A percentile compares a stretch with the other conserved stretches of the same genome.
These are phyloP conservation scores for Pipistrellus pygmaeus DNA, from an alignment of 2,797 vertebrate species.

Conservation along the genomic window DNA sequence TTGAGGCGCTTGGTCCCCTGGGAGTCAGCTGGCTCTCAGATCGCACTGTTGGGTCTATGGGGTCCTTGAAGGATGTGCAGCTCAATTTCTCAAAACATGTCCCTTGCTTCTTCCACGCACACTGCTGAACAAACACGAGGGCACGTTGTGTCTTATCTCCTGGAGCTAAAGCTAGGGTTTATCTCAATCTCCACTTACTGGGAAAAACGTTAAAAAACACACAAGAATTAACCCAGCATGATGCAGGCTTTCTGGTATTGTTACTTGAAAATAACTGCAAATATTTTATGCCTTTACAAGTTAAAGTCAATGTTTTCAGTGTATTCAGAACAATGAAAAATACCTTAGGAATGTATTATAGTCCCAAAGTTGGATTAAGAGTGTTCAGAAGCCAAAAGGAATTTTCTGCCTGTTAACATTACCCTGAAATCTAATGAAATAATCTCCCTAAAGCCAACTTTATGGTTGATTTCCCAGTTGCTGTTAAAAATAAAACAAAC, in stretches of 20 bases:
- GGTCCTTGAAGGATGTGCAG: background rate
- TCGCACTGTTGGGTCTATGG: background rate
- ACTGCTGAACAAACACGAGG: background rate
- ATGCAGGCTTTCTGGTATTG: slow-evolving; percentile 73
- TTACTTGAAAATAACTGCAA: slow-evolving; percentile 77
- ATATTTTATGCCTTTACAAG: slow-evolving; percentile 78
- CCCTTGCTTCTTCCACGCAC: background rate
- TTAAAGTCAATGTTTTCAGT: slow-evolving; percentile 77
- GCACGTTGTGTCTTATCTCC: background rate
- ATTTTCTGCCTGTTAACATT: slow-evolving; percentile 81
- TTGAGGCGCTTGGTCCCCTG: background rate
- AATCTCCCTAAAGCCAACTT: slow-evolving; percentile 75
- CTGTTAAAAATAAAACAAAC: slow-evolving; percentile 74
- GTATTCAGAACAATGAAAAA: slow-evolving; percentile 78
- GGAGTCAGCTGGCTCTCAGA: background rate
- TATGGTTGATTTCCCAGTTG: slow-evolving; percentile 73
- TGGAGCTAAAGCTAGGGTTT: background rate
- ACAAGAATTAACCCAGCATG: slow-evolving; percentile 74
- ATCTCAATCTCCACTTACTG: slow-evolving; percentile 63
- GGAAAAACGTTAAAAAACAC: slow-evolving; percentile 52
- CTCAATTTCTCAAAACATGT: slow-evolving; percentile 56
- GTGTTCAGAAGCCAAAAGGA: slow-evolving; percentile 71
- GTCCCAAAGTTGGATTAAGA: slow-evolving; percentile 80
- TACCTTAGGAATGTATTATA: slow-evolving; percentile 80
- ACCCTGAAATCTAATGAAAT: slow-evolving; percentile 79